Base-by-base conservation (phyloP, 2,113 vertebrate genomes). In the Hydrolagus affinis region DNA sequence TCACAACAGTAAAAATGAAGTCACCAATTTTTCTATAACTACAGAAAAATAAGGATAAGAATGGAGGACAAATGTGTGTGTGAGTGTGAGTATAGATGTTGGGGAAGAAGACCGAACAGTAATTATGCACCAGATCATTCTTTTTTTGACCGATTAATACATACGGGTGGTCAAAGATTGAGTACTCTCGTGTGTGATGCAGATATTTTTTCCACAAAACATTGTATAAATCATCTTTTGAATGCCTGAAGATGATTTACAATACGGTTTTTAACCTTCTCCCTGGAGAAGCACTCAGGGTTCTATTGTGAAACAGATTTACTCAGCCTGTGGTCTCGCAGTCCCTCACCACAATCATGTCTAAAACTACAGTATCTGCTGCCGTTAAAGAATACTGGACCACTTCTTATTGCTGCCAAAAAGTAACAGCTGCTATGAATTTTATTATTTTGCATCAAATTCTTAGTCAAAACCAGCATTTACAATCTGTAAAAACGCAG, bases 171-270 rank as follows among this genome's bases (percentile, higher is more conserved):
- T 77, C n/a, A 77, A 77, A 72, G 60, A 60, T 25, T 60, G 10
- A 83, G 8, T 9, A 80, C 15, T 80, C 25, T 44, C 44, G 44
- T 44, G 60, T 64, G 62, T 68, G 78, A 32, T 11, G 19, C 14
- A 66, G 66, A 83, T 21, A 83, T 0, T 21, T 30, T 83, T 19
- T 14, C 21, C 32, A 8, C 19, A 66, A 78, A 78, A 66, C 15
- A 66, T 32, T 3, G 9, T 66, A 68, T 32, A 64, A 83, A 68
- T 30, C 28, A 83, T 83, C 23, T 32, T 64, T 80, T 64, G 77
- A 80, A 14, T 32, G 78, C 12, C 62, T 66, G 28, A 66, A 44
- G 25, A 21, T 66, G 78, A 83, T 83, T 83, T 83, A 66, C 32
- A 66, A 15, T 83, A 83, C 4, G 32, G 76, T 66, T 80, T 78